Percentiles rank a stretch among this genome's conserved stretches.
These are phyloP conservation scores for Tridacna crocea DNA, from an alignment of 2,888 invertebrate genomes.

Conservation along the genomic window DNA sequence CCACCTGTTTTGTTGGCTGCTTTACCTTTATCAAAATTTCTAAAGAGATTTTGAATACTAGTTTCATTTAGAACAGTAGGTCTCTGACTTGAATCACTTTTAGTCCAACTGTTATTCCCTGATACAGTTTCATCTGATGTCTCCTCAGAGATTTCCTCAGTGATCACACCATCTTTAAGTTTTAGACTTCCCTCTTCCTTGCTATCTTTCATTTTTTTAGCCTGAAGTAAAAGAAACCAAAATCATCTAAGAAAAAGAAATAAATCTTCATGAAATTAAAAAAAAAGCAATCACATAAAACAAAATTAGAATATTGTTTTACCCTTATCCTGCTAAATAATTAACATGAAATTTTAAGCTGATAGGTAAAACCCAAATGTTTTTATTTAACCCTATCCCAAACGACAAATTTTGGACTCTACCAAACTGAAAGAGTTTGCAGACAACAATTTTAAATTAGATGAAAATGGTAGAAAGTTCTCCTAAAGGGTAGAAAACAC, in stretches of 20 bases:
- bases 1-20: neutral
- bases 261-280: too few relatives aligned
- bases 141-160: constrained; percentile 19
- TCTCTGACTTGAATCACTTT: neutral
- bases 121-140: constrained; percentile 7
- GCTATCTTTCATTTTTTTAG: constrained; percentile 2
- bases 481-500: too few relatives aligned
- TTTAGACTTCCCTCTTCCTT: neutral
- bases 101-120: neutral
- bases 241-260: neutral
- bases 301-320: neutral
- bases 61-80: neutral
- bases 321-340: too few relatives aligned
- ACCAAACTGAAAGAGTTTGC: too few relatives aligned
- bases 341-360: too few relatives aligned
- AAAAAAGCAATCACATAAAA: neutral
- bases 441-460: too few relatives aligned
- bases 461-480: too few relatives aligned
- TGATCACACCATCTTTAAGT: constrained; percentile 20
- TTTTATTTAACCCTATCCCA: too few relatives aligned
- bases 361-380: too few relatives aligned
- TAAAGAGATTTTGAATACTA: constrained; percentile 8
- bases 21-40: neutral
- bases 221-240: neutral
- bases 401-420: too few relatives aligned